These are phyloP conservation scores for Eilema sororculum DNA, from an alignment of 2,888 invertebrate genomes.

Conservation along the genomic window DNA sequence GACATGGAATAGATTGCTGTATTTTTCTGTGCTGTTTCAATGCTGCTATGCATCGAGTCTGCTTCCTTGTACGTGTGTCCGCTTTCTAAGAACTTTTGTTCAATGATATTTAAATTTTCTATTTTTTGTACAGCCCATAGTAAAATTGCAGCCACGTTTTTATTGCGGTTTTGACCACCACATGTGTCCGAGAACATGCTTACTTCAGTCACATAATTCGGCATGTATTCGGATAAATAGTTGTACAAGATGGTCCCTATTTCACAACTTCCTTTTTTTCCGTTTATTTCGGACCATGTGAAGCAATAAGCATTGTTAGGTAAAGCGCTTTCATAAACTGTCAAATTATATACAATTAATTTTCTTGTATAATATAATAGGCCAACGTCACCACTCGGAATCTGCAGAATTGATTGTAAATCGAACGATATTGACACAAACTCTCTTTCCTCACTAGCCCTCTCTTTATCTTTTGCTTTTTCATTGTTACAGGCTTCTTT, in stretches of 20 bases:
- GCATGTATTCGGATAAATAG: slow-evolving; percentile 10
- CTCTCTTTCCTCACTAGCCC: slow-evolving; percentile 14
- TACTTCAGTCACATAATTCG: slow-evolving; percentile 16
- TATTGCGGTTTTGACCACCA: slow-evolving; percentile 27
- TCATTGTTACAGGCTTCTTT: slow-evolving; percentile 15
- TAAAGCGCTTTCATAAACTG: slow-evolving; percentile 14
- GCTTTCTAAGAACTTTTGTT: slow-evolving; percentile 18
- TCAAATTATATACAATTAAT: slow-evolving; percentile 17
- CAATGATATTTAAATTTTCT: slow-evolving; percentile 7
- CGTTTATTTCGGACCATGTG: slow-evolving; percentile 3
- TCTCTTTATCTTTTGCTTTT: slow-evolving; percentile 26
- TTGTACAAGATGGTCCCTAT: slow-evolving; percentile 15
- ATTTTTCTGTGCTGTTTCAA: slow-evolving; percentile 15
- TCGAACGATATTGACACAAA: slow-evolving; percentile 18
- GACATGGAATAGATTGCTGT: neutral
- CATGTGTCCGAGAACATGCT: slow-evolving; percentile 27
- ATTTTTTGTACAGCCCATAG: slow-evolving; percentile 16
- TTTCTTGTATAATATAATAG: slow-evolving; percentile 20
- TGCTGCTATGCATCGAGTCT: slow-evolving; percentile 23
- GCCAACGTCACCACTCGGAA: neutral
- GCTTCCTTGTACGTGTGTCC: slow-evolving; percentile 21
- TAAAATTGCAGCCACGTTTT: slow-evolving; percentile 20
- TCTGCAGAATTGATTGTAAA: slow-evolving; percentile 19
- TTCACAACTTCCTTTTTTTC: slow-evolving; percentile 12
- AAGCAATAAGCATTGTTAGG: slow-evolving; percentile 21